These are phyloP conservation scores for Heteromyza rotundicornis DNA, from an alignment of 2,888 invertebrate genomes.

Conservation along the genomic window DNA sequence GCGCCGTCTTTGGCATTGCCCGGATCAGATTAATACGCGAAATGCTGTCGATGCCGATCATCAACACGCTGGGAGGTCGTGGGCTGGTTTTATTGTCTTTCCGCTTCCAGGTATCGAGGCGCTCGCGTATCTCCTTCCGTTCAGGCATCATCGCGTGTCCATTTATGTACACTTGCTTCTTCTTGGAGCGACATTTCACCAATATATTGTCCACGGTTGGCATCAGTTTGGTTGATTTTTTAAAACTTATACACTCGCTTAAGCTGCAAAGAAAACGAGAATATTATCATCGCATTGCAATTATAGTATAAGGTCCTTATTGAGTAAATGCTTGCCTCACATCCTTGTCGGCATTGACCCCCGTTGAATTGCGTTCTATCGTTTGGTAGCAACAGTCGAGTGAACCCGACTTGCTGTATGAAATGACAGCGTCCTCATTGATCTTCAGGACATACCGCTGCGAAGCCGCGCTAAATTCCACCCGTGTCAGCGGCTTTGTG, in stretches of 20 bases:
- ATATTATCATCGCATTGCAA: not conserved
- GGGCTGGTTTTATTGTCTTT: conserved; percentile 37
- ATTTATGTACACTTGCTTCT: conserved; percentile 54
- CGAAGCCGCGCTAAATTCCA: conserved; percentile 43
- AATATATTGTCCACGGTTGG: conserved; percentile 63
- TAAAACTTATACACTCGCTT: conserved; percentile 63
- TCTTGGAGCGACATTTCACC: conserved; percentile 63
- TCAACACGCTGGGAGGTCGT: conserved; percentile 69
- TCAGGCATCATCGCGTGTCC: conserved; percentile 68
- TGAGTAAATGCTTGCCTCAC: conserved; percentile 40
- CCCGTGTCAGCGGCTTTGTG: conserved; percentile 50
- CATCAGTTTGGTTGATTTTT: conserved; percentile 52
- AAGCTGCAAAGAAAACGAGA: conserved; percentile 32
- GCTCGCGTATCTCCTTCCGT: conserved; percentile 64
- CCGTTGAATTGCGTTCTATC: conserved; percentile 48
- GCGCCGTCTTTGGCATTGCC: conserved; percentile 75
- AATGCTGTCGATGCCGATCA: conserved; percentile 86
- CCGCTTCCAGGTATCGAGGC: conserved; percentile 51
- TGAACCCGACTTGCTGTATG: conserved; percentile 38
- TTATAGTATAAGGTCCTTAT: not conserved
- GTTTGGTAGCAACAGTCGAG: conserved; percentile 57
- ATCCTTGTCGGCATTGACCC: conserved; percentile 46
- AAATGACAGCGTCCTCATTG: conserved; percentile 42
- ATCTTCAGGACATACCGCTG: conserved; percentile 49
- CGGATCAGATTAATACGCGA: conserved; percentile 79